Percentiles rank a stretch among this genome's conserved stretches.
phyloP scores from a whole-genome alignment of 2,797 vertebrate species.

The Catharus ustulatus region DNA sequence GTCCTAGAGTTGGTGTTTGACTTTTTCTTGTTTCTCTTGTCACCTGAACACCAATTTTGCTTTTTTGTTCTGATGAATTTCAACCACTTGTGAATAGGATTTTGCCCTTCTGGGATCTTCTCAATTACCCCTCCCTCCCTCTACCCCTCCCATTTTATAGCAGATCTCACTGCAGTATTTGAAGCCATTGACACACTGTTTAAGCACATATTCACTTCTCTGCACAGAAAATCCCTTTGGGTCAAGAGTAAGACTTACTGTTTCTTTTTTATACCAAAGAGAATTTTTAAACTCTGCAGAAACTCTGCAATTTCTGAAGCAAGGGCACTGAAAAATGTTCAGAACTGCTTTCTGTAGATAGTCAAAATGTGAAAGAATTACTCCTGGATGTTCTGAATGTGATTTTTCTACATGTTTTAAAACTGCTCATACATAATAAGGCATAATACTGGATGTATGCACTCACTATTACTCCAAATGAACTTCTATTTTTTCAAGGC shows the following conservation, averaged over 20 bases:
- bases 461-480: background rate
- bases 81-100: slow-evolving; percentile 33
- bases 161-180: slow-evolving; percentile 11
- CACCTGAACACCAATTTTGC: slow-evolving; percentile 47
- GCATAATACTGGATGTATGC: background rate
- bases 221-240: slow-evolving; percentile 7
- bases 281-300: slow-evolving; percentile 33
- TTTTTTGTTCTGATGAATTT: slow-evolving; percentile 40
- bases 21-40: slow-evolving; percentile 42
- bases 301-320: slow-evolving; percentile 5
- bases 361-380: background rate
- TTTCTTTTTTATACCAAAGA: slow-evolving; percentile 28
- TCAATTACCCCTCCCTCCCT: slow-evolving; percentile 14
- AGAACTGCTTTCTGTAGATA: background rate
- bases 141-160: slow-evolving; percentile 27
- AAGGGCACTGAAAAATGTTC: background rate
- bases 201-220: slow-evolving; percentile 15
- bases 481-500: background rate
- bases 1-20: slow-evolving; percentile 24
- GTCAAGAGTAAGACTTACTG: slow-evolving; percentile 24
- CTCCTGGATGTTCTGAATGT: background rate
- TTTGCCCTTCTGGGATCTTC: slow-evolving; percentile 51
- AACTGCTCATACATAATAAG: background rate
- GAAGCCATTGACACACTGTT: slow-evolving; percentile 25
- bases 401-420: background rate